phyloP scores from a whole-genome alignment of 30 jellyfish, hydroid and myxozoan species.

The Aurelia coerulea region DNA sequence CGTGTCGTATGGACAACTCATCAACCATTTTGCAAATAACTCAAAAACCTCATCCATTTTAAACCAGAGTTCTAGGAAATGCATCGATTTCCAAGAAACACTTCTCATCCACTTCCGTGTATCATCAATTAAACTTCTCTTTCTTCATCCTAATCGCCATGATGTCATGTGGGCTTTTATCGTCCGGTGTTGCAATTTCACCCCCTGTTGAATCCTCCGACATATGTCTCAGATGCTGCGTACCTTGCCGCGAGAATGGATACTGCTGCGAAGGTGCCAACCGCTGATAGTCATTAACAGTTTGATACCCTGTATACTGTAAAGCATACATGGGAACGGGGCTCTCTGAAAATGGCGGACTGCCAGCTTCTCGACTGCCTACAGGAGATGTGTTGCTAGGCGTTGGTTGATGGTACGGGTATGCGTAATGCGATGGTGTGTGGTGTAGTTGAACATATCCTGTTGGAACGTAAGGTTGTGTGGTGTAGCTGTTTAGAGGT shows the following conservation, averaged over 20 bases:
- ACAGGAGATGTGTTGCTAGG: conserved; percentile 31
- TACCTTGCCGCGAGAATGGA: conserved; percentile 31
- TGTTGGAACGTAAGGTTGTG: conserved; percentile 58
- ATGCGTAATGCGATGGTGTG: conserved; percentile 39
- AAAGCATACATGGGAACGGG: conserved; percentile 54
- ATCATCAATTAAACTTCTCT: background rate
- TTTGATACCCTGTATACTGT: conserved; percentile 55
- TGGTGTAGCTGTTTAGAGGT: conserved; percentile 41
- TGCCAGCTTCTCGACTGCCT: conserved; percentile 49
- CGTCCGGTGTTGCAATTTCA: conserved; percentile 41
- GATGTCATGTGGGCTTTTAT: conserved; percentile 24
- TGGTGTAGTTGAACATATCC: conserved; percentile 57
- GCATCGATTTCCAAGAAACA: too few relatives aligned
- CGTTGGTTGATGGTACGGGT: conserved; percentile 26
- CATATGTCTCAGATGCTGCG: conserved; percentile 61
- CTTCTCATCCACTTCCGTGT: too few relatives aligned
- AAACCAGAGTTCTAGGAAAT: too few relatives aligned
- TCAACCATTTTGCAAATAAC: too few relatives aligned
- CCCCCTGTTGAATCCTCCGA: conserved; percentile 36
- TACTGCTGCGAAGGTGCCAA: conserved; percentile 48
- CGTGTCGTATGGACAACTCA: too few relatives aligned
- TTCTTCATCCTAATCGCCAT: conserved; percentile 34
- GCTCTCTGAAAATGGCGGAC: conserved; percentile 54
- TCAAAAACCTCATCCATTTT: too few relatives aligned
- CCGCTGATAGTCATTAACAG: conserved; percentile 42